Evolutionary conservation across 2,888 invertebrate species (phyloP).

Genomic region (Oscheius onirici): DNA sequence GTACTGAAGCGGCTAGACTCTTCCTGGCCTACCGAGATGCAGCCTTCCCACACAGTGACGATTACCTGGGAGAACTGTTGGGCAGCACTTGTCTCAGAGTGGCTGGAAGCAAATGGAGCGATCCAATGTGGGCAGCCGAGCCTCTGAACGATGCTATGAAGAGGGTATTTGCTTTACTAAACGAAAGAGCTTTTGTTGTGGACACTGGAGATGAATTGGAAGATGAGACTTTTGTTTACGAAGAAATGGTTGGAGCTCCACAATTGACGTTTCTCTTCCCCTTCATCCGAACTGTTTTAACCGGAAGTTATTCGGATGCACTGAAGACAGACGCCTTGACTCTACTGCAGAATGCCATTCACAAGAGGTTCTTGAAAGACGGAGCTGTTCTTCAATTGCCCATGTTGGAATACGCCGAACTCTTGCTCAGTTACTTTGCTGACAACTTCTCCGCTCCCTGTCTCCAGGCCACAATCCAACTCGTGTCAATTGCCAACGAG

Average conservation of each 20-base stretch:
- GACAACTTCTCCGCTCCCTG: constrained; percentile 24
- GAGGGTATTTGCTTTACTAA: constrained; percentile 55
- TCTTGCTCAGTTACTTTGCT: constrained; percentile 45
- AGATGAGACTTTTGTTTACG: constrained; percentile 38
- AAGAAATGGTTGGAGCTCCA: constrained; percentile 55
- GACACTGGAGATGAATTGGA: constrained; percentile 54
- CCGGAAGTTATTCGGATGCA: constrained; percentile 29
- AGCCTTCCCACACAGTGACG: constrained; percentile 61
- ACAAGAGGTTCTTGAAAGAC: constrained; percentile 51
- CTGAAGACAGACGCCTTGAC: constrained; percentile 39
- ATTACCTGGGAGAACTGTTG: constrained; percentile 64
- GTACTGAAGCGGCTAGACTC: constrained; percentile 50
- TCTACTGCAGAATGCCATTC: constrained; percentile 45
- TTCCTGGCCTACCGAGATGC: constrained; percentile 66
- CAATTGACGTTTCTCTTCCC: constrained; percentile 55
- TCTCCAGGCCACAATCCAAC: constrained; percentile 41
- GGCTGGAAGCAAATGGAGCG: constrained; percentile 51
- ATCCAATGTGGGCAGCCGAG: constrained; percentile 55
- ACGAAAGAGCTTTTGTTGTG: constrained; percentile 57
- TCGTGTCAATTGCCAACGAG: constrained; percentile 48
- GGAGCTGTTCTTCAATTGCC: constrained; percentile 52
- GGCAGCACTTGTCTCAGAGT: constrained; percentile 60
- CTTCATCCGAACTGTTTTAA: constrained; percentile 44
- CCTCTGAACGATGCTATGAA: constrained; percentile 54
- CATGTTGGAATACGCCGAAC: constrained; percentile 49